Percentiles rank a stretch among this genome's conserved stretches.
Conservation (phyloP, 2,113 vertebrate genomes). For the Oophaga pumilio region DNA sequence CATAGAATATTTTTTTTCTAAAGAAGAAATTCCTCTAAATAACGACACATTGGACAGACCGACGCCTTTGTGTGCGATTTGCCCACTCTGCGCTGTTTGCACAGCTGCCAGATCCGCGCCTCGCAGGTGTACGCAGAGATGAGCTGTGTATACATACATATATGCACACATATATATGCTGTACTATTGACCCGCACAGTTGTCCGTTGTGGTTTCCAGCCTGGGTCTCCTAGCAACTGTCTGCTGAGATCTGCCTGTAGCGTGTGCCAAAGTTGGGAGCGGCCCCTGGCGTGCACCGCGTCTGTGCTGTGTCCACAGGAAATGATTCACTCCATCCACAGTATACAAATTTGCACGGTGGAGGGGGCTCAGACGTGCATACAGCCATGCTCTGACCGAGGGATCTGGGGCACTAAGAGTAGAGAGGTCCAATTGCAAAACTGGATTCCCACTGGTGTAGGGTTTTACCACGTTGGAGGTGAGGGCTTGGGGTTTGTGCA, state of each 20-base stretch:
- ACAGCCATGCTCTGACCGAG: too few relatives aligned
- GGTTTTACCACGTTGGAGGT: too few relatives aligned
- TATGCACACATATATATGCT: background rate
- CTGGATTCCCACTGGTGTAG: too few relatives aligned
- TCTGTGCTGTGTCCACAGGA: constrained; percentile 2
- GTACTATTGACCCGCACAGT: background rate
- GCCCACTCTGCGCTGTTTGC: background rate
- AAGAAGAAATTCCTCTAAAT: too few relatives aligned
- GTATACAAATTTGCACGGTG: background rate
- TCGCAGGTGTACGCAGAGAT: background rate
- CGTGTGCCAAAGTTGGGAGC: constrained; percentile 4
- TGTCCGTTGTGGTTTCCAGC: background rate
- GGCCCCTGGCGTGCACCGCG: background rate
- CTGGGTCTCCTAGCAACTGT: constrained; percentile 18
- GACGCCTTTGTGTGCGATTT: too few relatives aligned
- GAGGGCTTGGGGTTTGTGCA: too few relatives aligned
- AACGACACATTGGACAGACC: too few relatives aligned
- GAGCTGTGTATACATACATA: background rate
- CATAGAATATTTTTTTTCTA: too few relatives aligned
- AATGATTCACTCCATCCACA: constrained; percentile 13
- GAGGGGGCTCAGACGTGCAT: background rate
- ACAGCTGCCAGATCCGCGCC: background rate
- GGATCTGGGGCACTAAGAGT: too few relatives aligned
- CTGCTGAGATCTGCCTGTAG: constrained; percentile 18
- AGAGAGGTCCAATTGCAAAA: too few relatives aligned